These are phyloP conservation scores for Mesembrinibis cayennensis DNA, from an alignment of 2,113 vertebrate genomes.

Conservation along the genomic window DNA sequence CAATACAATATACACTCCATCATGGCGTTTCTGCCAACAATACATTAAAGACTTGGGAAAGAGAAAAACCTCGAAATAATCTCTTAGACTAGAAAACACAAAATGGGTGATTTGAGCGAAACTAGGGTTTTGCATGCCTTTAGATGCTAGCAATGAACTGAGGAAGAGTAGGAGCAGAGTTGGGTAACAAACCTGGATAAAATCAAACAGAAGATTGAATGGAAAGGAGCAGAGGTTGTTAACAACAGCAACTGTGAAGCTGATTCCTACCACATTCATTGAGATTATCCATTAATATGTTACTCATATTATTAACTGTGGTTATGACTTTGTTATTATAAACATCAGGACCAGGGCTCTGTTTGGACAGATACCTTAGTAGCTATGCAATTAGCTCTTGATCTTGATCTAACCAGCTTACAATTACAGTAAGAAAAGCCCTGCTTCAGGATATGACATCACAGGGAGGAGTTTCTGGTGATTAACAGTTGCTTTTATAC, in stretches of 20 bases:
- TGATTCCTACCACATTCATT: not conserved
- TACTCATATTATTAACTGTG: not conserved
- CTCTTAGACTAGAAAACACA: not conserved
- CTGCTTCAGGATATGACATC: not conserved
- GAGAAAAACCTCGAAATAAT: not conserved
- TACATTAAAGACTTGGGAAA: not conserved
- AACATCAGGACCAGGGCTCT: not conserved
- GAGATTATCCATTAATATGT: not conserved
- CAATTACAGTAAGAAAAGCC: not conserved
- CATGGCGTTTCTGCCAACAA: not conserved
- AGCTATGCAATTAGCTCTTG: not conserved
- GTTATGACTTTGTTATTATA: not conserved
- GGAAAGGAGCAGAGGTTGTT: not conserved
- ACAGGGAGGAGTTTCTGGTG: slow-evolving; percentile 35
- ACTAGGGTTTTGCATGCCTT: not conserved
- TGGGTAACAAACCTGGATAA: not conserved
- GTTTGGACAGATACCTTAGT: not conserved
- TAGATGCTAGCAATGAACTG: not conserved
- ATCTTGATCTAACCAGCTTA: not conserved
- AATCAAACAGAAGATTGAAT: not conserved
- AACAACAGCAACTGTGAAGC: not conserved
- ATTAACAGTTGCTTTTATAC: not conserved
- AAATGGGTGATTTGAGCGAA: not conserved
- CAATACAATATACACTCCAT: not conserved
- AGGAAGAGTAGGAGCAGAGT: not conserved